These are phyloP conservation scores for Pomacea maculata DNA, from an alignment of 1,140 invertebrate species.

Conservation along the genomic window DNA sequence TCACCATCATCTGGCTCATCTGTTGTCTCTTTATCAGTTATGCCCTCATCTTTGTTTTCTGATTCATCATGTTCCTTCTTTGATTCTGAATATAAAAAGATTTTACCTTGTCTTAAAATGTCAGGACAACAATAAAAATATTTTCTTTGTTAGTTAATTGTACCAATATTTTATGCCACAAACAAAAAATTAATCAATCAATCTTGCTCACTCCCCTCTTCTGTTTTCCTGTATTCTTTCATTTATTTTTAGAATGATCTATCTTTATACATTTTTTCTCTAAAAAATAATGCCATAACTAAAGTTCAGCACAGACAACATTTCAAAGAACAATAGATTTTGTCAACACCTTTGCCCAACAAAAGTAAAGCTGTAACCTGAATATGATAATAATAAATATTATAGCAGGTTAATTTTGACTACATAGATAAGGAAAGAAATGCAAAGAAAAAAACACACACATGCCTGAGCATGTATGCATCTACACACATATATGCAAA, in stretches of 20 bases:
- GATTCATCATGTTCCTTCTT: constrained; percentile 5
- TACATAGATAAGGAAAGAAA: not conserved
- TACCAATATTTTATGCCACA: not conserved
- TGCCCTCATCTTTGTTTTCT: constrained; percentile 12
- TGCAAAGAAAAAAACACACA: not conserved
- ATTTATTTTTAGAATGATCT: not conserved
- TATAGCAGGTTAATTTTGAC: not conserved
- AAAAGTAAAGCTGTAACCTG: not conserved
- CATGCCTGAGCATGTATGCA: not conserved
- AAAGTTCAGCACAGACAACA: not conserved
- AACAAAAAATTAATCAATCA: not conserved
- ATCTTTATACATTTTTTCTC: not conserved
- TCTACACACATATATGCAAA: not conserved
- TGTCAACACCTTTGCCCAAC: not conserved
- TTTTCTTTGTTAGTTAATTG: not conserved
- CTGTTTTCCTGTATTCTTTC: not conserved
- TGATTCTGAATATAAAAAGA: not conserved
- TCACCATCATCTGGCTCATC: not conserved
- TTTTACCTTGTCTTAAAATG: not conserved
- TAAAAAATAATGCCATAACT: not conserved
- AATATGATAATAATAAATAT: not conserved
- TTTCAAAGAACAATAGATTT: not conserved
- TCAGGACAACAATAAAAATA: not conserved
- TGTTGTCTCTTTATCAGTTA: constrained; percentile 1
- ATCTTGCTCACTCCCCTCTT: too few relatives aligned